A percentile compares a stretch with the other conserved stretches of the same genome.
Conservation (phyloP, 2,888 invertebrate species). For the Cataglyphis albicans region DNA sequence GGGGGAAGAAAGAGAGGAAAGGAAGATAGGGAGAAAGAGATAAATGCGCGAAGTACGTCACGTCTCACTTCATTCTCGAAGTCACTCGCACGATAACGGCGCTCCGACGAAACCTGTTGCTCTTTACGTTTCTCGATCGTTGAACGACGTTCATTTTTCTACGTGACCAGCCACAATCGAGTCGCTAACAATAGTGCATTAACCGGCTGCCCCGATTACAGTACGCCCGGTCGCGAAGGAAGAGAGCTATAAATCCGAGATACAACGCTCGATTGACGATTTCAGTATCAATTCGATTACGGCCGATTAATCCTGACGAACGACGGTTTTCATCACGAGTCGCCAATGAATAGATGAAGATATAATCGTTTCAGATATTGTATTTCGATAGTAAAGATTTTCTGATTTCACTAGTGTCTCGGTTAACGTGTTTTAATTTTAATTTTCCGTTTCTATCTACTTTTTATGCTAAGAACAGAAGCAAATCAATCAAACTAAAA, state of each 20-base stretch:
- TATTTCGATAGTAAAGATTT: not conserved
- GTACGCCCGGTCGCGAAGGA: conserved; percentile 9
- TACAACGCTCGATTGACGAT: conserved; percentile 25
- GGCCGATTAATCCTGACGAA: conserved; percentile 9
- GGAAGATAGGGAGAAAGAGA: conserved; percentile 60
- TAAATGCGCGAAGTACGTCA: conserved; percentile 61
- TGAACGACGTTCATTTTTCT: conserved; percentile 69
- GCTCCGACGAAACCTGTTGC: conserved; percentile 73
- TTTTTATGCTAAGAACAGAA: not conserved
- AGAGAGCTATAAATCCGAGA: conserved; percentile 26
- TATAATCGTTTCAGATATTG: not conserved
- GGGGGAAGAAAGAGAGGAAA: conserved; percentile 45
- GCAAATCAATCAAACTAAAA: not conserved
- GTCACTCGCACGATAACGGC: conserved; percentile 57
- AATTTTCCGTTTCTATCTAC: not conserved
- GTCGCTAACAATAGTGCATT: conserved; percentile 41
- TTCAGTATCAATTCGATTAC: conserved; percentile 30
- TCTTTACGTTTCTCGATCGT: conserved; percentile 69
- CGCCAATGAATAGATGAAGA: not conserved
- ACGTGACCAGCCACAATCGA: conserved; percentile 40
- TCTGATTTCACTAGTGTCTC: not conserved
- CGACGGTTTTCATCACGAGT: conserved; percentile 1
- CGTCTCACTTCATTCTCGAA: conserved; percentile 65
- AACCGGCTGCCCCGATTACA: conserved; percentile 46
- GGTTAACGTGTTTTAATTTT: not conserved